Conservation (phyloP, 2,113 vertebrate species). For the Cygnus atratus region DNA sequence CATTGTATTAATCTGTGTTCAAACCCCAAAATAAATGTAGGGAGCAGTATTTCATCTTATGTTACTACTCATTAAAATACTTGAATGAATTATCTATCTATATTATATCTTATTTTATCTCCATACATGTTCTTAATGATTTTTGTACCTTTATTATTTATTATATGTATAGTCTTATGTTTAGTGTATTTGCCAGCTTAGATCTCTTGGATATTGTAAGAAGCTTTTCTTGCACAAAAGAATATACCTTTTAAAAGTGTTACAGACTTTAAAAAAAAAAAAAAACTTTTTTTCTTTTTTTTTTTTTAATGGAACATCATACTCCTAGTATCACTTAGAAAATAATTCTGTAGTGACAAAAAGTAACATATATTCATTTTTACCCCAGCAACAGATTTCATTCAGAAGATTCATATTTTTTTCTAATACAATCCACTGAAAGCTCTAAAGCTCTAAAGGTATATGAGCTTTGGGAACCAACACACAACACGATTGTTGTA, state of each 20-base stretch:
- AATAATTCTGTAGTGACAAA: not conserved
- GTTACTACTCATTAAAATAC: not conserved
- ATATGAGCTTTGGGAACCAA: not conserved
- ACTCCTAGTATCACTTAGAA: not conserved
- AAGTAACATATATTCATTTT: not conserved
- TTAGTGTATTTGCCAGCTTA: not conserved
- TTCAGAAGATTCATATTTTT: not conserved
- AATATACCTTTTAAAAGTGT: not conserved
- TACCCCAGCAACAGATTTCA: not conserved
- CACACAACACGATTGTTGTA: not conserved
- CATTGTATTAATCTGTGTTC: not conserved
- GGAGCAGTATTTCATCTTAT: not conserved
- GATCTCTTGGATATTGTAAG: not conserved
- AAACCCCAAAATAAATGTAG: not conserved
- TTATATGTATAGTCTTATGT: not conserved
- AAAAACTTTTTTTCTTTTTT: too few relatives aligned
- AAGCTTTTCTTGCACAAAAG: not conserved
- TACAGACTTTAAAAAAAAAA: not conserved
- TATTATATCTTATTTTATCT: not conserved
- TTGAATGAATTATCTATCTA: not conserved
- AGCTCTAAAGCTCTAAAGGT: not conserved
- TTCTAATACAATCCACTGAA: not conserved
- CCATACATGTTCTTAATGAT: not conserved
- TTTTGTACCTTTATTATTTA: not conserved
- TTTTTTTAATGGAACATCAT: not conserved